These are phyloP conservation scores for Sarotherodon lohbergeri DNA, from an alignment of 2,113 vertebrate genomes.

Conservation along the genomic window DNA sequence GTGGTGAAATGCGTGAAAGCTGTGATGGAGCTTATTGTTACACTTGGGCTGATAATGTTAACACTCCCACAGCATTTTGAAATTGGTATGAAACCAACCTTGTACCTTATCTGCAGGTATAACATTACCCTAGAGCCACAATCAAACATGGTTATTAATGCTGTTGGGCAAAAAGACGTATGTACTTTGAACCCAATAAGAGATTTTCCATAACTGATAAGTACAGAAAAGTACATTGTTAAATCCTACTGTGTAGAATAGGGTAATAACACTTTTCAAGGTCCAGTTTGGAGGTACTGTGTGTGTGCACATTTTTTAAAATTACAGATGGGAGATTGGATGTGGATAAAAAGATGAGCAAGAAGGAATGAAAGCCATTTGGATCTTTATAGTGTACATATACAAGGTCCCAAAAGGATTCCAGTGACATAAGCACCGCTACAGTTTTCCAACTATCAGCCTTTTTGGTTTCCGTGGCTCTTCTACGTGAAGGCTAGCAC, in stretches of 20 bases:
- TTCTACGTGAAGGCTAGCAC: background rate
- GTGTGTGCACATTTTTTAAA: background rate
- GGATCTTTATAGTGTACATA: slow-evolving; percentile 47
- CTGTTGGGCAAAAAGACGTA: background rate
- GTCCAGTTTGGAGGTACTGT: background rate
- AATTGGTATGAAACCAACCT: background rate
- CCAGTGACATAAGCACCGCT: background rate
- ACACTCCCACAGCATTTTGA: background rate
- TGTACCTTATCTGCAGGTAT: background rate
- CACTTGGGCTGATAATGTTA: background rate
- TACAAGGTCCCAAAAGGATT: background rate
- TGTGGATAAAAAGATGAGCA: background rate
- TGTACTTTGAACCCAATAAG: background rate
- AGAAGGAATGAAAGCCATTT: background rate
- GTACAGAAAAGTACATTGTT: background rate
- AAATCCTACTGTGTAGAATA: background rate
- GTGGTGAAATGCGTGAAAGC: background rate
- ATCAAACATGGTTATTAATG: background rate
- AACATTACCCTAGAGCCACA: background rate
- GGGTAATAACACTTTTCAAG: background rate
- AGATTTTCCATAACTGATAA: background rate
- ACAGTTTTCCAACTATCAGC: background rate
- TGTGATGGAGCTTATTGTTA: background rate
- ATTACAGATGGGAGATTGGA: background rate
- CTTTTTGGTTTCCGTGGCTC: background rate